Base-by-base conservation (phyloP, 2,797 vertebrate genomes). In the Eulemur albifrons region DNA sequence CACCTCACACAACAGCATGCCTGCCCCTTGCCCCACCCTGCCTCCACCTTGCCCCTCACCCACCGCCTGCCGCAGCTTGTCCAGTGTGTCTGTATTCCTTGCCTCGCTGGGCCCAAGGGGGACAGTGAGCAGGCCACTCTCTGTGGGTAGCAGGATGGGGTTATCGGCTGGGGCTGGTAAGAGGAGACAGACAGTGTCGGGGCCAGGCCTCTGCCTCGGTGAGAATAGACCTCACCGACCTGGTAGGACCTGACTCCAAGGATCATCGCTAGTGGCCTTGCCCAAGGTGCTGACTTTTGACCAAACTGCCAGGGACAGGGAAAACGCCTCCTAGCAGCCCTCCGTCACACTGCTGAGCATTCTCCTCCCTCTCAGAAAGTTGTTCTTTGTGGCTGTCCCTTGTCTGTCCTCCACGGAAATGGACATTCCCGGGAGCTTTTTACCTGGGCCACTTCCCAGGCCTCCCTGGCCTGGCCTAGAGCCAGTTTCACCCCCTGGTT, bases 61-160 rank as follows among this genome's bases (percentile, higher is more conserved):
- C 93, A 98, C 98, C 96, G 98, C 98, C 80, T 98, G 98, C 65
- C 86, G 98, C 27, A 98, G 97, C 94, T 98, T 98, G 96, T 98
- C 98, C 93, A 98, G 94, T 3, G 95, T 98, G 69, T 98, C 98
- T 14, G 97, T 94, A 40, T 93, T 97, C 80, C 96, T 97, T 3
- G 96, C 91, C 88, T 98, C 98, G 1, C 97, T 38, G 32, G 98
- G 95, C 40, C 94, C 94, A 0, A 95, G 94, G 48, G 98, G 98
- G 52, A 97, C 97, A 63, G 98, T 96, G 25, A 98, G 97, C 77
- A 98, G 95, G 79, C 98, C 88, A 5, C 93, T 98, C 38, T 98
- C 98, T 98, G 96, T 94, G 92, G 88, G 79, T 61, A 88, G 85
- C 5, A 70, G 61, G 52, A 79, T 18, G 52, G 40, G 57, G 82